These are phyloP conservation scores for Pandemis heparana DNA, from an alignment of 2,888 invertebrate genomes.

Conservation along the genomic window DNA sequence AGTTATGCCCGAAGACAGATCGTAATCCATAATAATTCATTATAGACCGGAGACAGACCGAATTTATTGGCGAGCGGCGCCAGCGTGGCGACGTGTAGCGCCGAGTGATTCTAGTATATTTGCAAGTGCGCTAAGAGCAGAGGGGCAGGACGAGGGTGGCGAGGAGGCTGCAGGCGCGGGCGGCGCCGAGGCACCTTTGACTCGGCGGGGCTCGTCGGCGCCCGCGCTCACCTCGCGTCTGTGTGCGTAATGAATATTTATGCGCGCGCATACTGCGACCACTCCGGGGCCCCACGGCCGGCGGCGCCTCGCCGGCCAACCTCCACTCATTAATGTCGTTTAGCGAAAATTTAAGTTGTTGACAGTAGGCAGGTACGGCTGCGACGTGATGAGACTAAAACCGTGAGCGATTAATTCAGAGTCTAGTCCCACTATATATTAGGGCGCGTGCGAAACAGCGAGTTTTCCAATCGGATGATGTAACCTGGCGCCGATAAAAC, in stretches of 20 bases:
- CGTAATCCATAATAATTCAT: constrained; percentile 80
- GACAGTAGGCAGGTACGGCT: constrained; percentile 65
- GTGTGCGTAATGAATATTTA: constrained; percentile 71
- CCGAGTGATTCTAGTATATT: constrained; percentile 74
- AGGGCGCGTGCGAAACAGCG: constrained; percentile 66
- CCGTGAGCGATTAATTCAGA: constrained; percentile 60
- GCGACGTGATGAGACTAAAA: constrained; percentile 70
- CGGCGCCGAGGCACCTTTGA: constrained; percentile 72
- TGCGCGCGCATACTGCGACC: constrained; percentile 62
- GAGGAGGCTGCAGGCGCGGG: constrained; percentile 52
- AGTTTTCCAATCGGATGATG: constrained; percentile 80
- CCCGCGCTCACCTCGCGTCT: constrained; percentile 52
- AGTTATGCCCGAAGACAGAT: constrained; percentile 69
- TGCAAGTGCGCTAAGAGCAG: constrained; percentile 70
- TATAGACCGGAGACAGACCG: constrained; percentile 80
- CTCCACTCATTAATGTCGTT: constrained; percentile 75
- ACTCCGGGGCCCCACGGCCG: constrained; percentile 53
- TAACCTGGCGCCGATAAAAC: constrained; percentile 77
- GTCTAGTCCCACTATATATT: constrained; percentile 69
- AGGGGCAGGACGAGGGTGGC: constrained; percentile 52
- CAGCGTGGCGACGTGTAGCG: constrained; percentile 73
- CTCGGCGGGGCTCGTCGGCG: constrained; percentile 60
- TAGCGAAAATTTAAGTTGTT: constrained; percentile 77
- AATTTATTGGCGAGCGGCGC: constrained; percentile 83
- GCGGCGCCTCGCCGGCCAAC: constrained; percentile 60